Conservation (phyloP, 1,140 invertebrate genomes). For the Phenacoccus solenopsis region DNA sequence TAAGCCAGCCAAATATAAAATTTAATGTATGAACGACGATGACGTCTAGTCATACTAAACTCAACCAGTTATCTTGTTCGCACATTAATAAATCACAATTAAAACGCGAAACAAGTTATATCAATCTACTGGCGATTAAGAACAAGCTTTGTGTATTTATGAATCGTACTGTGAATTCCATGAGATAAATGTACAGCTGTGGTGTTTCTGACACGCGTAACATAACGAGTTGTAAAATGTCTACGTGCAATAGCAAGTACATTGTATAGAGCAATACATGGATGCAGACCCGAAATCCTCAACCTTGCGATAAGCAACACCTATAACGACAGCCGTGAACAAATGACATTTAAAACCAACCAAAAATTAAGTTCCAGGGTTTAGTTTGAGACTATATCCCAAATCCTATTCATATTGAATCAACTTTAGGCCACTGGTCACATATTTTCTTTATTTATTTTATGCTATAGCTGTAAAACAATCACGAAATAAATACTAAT, state of each 20-base stretch:
- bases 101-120: not conserved
- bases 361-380: not conserved
- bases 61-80: not conserved
- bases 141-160: not conserved
- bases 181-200: no score
- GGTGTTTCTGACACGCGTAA: no score
- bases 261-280: no score
- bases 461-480: not conserved
- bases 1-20: not conserved
- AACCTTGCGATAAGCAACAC: not conserved
- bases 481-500: not conserved
- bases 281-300: not conserved
- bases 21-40: not conserved
- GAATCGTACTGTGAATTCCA: no score
- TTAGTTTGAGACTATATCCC: no score
- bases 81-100: not conserved
- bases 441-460: not conserved
- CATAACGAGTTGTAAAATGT: no score
- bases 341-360: not conserved
- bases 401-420: not conserved
- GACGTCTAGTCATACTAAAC: not conserved
- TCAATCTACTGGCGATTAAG: not conserved
- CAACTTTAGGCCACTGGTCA: not conserved
- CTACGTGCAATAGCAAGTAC: not conserved
- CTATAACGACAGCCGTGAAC: slow-evolving; percentile 1